Evolutionary conservation across 2,113 vertebrate species (phyloP).

Genomic region (Melanostigma gelatinosum): DNA sequence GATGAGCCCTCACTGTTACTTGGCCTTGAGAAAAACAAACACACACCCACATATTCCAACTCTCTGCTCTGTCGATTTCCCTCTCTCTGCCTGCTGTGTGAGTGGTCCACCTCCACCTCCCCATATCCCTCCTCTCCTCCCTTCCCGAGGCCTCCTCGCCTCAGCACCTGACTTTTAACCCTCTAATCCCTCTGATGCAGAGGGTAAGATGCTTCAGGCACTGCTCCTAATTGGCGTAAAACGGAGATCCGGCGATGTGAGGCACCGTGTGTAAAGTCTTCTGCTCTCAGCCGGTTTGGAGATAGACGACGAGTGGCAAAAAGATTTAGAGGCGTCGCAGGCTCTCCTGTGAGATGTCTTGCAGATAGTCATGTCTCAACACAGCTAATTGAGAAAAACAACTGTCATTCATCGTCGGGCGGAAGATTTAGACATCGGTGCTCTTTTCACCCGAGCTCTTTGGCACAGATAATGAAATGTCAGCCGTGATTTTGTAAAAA

Average conservation of each 20-base stretch:
- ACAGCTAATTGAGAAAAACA: conserved; percentile 6
- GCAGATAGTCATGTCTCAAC: conserved; percentile 24
- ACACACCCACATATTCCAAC: conserved; percentile 25
- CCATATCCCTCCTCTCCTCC: conserved; percentile 24
- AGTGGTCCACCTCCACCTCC: conserved; percentile 44
- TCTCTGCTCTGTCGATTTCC: conserved; percentile 66
- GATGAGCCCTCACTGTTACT: conserved; percentile 31
- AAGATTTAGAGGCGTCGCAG: neutral
- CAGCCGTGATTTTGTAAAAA: conserved; percentile 55
- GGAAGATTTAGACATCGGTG: conserved; percentile 48
- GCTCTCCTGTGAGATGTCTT: neutral
- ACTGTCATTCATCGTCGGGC: conserved; percentile 18
- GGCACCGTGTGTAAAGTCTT: conserved; percentile 19
- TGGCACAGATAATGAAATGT: conserved; percentile 65
- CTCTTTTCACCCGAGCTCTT: conserved; percentile 49
- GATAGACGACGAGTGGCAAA: neutral
- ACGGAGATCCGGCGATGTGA: neutral
- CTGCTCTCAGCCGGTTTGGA: neutral
- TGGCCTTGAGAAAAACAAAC: conserved; percentile 35
- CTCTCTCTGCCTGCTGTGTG: conserved; percentile 50
- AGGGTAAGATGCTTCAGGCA: conserved; percentile 34
- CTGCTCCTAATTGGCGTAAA: conserved; percentile 69
- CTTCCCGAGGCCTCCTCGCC: conserved; percentile 62
- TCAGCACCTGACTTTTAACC: conserved; percentile 81
- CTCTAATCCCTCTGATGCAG: conserved; percentile 74